Base-by-base conservation (phyloP, 37 sponge, comb jelly and placozoan species). In the Hormiphora californensis region DNA sequence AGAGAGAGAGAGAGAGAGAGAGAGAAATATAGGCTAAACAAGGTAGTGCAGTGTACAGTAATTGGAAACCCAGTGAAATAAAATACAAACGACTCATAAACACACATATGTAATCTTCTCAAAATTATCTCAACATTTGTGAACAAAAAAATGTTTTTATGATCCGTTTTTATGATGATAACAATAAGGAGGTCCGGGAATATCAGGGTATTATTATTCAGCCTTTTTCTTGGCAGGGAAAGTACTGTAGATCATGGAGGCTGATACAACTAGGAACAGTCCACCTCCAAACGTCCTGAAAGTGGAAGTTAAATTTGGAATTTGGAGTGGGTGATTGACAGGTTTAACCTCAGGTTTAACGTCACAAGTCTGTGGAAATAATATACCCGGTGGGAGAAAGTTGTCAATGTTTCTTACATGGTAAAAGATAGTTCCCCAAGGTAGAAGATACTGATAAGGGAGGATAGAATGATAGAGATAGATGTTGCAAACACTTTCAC, bases 401-500 rank as follows among this genome's bases (percentile, higher is more conserved):
- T 11, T 62, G 9, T 62, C 21, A 40, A 27, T 69, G n/a, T 86
- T 54, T 7, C 57, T 86, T 54, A 87, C 67, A 88, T n/a, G 11
- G 89, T 73, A 32, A 91, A 92, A 11, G 67, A 12, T 21, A 97
- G 90, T 67, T 96, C 97, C 12, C 53, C 44, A 31, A 97, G 89
- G 53, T 94, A 22, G 81, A 91, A 91, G 69, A 92, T 92, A 9
- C 93, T 93, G 32, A 93, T 25, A 17, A 93, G 54, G 38, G 92
- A 94, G 43, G 98, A 97, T 23, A 94, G 54, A 15, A 97, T 90
- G 34, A 97, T 94, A 32, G 98, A 94, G 3, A 94, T 28, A 2
- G 94, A 89, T 8, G 98, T 93, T 0, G 94, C 98, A 87, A 97
- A 97, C 33, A 95, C 98, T 85, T 97, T 97, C 44, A 97, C 92